Percentiles rank a stretch among this genome's conserved stretches.
Conservation (phyloP, 2,888 invertebrate genomes). For the Macropis europaea region DNA sequence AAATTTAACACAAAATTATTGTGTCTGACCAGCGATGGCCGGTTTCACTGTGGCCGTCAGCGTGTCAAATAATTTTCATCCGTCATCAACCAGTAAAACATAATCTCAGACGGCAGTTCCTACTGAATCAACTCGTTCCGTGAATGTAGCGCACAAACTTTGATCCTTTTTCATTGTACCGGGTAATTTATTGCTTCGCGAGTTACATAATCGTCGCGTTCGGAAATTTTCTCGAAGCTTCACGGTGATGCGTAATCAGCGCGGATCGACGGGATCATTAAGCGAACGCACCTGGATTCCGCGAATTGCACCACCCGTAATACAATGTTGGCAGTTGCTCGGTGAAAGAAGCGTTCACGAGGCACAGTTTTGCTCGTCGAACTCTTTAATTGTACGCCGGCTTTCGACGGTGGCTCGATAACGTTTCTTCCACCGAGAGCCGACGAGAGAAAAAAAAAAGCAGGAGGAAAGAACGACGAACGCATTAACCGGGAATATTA, state of each 20-base stretch:
- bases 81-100: no score
- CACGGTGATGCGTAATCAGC: not conserved
- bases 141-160: no score
- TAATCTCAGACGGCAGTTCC: no score
- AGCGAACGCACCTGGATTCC: slow-evolving; percentile 11
- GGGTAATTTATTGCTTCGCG: no score
- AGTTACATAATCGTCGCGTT: slow-evolving; percentile 6
- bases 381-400: not conserved
- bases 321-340: slow-evolving; percentile 4
- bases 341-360: not conserved
- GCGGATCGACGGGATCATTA: slow-evolving; percentile 5
- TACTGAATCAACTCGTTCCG: no score
- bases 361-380: not conserved
- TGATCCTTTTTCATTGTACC: no score
- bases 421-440: not conserved
- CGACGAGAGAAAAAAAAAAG: not conserved
- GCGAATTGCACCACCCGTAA: not conserved
- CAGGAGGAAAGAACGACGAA: no score
- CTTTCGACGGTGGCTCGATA: not conserved
- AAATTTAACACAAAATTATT: no score
- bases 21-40: no score
- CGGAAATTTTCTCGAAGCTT: not conserved
- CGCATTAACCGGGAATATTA: not conserved
- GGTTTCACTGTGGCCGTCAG: no score
- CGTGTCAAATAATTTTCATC: no score